Conservation (phyloP, 2,113 vertebrate species). For the Alouatta palliata region DNA sequence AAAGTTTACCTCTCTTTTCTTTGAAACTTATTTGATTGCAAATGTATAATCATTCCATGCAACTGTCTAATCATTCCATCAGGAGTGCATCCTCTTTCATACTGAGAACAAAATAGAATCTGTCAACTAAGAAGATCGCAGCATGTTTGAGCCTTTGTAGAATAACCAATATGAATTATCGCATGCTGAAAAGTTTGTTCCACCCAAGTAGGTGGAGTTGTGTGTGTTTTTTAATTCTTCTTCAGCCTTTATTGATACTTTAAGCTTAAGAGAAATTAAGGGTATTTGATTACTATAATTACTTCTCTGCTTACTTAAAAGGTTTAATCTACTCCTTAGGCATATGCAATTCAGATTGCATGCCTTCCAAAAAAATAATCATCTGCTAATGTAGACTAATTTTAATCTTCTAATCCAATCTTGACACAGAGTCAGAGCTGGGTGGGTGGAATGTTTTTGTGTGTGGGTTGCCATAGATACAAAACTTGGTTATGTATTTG, state of each 20-base stretch:
- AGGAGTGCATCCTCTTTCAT: neutral
- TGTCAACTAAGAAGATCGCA: neutral
- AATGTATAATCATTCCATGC: slow-evolving; percentile 18
- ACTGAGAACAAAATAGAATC: slow-evolving; percentile 16
- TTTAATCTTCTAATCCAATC: slow-evolving; percentile 81
- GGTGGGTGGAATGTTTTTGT: slow-evolving; percentile 70
- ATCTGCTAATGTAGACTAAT: slow-evolving; percentile 78
- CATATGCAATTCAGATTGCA: slow-evolving; percentile 58
- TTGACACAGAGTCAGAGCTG: slow-evolving; percentile 76
- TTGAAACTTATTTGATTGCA: slow-evolving; percentile 53
- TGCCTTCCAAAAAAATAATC: slow-evolving; percentile 76
- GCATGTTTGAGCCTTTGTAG: slow-evolving; percentile 21
- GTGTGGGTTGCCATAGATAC: slow-evolving; percentile 78
- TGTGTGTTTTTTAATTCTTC: neutral
- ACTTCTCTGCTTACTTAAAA: slow-evolving; percentile 69
- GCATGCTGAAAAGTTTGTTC: slow-evolving; percentile 38
- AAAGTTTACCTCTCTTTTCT: slow-evolving; percentile 15
- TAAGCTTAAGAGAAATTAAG: slow-evolving; percentile 72
- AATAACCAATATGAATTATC: slow-evolving; percentile 18
- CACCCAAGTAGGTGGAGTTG: neutral
- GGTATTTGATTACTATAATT: slow-evolving; percentile 76
- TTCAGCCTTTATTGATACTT: slow-evolving; percentile 70
- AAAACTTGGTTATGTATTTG: slow-evolving; percentile 61
- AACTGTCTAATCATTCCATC: slow-evolving; percentile 12
- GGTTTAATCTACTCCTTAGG: slow-evolving; percentile 72